Base-by-base conservation (phyloP, 2,888 invertebrate genomes). In the Orthosia gracilis region DNA sequence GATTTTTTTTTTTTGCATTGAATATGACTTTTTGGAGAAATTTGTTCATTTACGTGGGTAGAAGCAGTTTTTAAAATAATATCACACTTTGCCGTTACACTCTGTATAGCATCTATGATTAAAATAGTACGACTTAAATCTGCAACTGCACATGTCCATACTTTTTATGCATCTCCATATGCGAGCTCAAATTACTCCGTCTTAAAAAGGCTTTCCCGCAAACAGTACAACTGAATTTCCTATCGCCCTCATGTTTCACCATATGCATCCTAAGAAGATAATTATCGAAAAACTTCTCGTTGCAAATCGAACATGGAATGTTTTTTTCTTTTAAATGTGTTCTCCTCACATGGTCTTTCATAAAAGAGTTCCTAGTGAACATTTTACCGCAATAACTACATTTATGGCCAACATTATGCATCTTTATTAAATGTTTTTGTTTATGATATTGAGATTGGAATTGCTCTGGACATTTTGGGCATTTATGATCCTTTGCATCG, bases 201-300 rank as follows among this genome's bases (percentile, higher is more conserved):
- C 97, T 96, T 18, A 97, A 91, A 75, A 97, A 97, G 55, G 97
- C 95, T 77, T 97, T 97, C 0, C 97, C 96, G 76, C 97, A 97
- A 2, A 97, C 92, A 9, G 96, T 96, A 69, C 97, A 97, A 65
- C 94, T 94, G 68, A 97, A 97, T 66, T 94, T 95, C 23, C 96
- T 95, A 13, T 97, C 97, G 0, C 97, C 97, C 18, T 96, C 94
- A 75, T 97, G 97, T 31, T 95, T 96, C 1, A 96, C 96, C 93
- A 96, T 96, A 80, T 97, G 97, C 90, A 95, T 88, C 59, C 84
- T 93, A 66, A 96, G 76, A 21, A 94, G 85, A 67, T 95, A 92
- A 75, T 94, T 95, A 68, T 96, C 95, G 55, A 96, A 96, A 74
- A 96, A 96, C 72, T 91, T 94, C 70, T 95, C 94, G 31, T 91